phyloP scores from a whole-genome alignment of 92 coral and sea anemone species.

The Palythoa grandis region DNA sequence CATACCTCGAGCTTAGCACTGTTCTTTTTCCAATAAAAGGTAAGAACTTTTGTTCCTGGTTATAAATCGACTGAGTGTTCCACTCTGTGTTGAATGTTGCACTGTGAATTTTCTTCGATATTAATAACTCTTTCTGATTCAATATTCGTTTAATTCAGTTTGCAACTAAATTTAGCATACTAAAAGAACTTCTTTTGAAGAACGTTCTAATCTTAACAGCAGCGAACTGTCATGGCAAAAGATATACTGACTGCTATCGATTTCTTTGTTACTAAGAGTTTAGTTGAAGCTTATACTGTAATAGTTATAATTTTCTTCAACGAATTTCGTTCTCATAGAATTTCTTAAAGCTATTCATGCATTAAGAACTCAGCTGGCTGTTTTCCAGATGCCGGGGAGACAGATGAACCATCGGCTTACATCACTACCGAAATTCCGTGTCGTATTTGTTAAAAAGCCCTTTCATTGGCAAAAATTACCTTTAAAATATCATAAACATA shows the following conservation, averaged over 20 bases:
- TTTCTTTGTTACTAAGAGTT: no score
- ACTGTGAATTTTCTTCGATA: neutral
- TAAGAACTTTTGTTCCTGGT: neutral
- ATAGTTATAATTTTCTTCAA: no score
- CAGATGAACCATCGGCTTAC: no score
- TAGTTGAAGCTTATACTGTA: no score
- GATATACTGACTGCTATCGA: neutral
- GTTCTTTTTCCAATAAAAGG: slow-evolving; percentile 58
- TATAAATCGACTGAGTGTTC: neutral
- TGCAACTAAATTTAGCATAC: neutral
- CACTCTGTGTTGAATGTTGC: neutral
- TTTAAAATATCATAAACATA: no score
- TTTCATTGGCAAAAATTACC: no score
- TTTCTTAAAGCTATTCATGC: no score
- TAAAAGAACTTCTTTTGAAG: neutral
- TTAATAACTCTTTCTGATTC: neutral
- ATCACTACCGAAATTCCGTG: no score
- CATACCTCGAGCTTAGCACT: slow-evolving; percentile 53
- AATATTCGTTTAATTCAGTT: neutral
- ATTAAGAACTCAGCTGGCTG: no score
- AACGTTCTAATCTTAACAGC: neutral
- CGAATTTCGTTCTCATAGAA: no score
- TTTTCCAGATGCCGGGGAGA: no score
- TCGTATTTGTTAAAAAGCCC: no score
- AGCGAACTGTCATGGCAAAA: neutral